Percentiles rank a stretch among this genome's conserved stretches.
Conservation (phyloP, 2,888 invertebrate species). For the Beris morrisii region DNA sequence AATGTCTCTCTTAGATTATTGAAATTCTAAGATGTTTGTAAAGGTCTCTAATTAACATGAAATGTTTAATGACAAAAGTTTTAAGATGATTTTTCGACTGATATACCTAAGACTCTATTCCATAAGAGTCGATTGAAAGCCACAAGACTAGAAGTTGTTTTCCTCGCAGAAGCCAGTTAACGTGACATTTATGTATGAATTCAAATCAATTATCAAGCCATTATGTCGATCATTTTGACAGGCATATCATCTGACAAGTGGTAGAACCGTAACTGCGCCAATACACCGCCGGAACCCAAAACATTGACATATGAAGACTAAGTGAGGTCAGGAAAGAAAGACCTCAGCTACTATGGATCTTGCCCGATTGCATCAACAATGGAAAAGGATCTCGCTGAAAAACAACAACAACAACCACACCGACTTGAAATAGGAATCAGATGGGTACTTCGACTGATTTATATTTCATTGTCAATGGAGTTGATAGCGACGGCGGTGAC, state of each 20-base stretch:
- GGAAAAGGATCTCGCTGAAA: slow-evolving; percentile 1
- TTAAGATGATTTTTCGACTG: too few species aligned
- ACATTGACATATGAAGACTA: neutral
- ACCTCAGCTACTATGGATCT: neutral
- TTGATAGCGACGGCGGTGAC: slow-evolving; percentile 13
- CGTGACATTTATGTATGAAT: slow-evolving; percentile 36
- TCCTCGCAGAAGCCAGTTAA: too few species aligned
- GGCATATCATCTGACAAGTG: slow-evolving; percentile 29
- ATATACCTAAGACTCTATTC: too few species aligned
- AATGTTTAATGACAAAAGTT: too few species aligned
- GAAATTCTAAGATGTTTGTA: too few species aligned
- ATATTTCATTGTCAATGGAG: slow-evolving; percentile 3
- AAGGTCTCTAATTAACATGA: too few species aligned
- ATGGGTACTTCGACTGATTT: slow-evolving; percentile 9
- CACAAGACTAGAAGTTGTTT: too few species aligned
- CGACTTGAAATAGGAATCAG: neutral
- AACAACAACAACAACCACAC: neutral
- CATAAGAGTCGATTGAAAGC: too few species aligned
- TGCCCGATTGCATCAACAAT: neutral
- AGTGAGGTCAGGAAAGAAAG: neutral
- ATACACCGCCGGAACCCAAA: slow-evolving; percentile 17
- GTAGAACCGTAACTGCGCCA: slow-evolving; percentile 9
- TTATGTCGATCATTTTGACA: slow-evolving; percentile 39
- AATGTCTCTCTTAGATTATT: too few species aligned
- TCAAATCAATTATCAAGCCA: slow-evolving; percentile 39